These are phyloP conservation scores for human (Homo sapiens) DNA, from an alignment of 2,113 vertebrate species.

Conservation along the genomic window DNA sequence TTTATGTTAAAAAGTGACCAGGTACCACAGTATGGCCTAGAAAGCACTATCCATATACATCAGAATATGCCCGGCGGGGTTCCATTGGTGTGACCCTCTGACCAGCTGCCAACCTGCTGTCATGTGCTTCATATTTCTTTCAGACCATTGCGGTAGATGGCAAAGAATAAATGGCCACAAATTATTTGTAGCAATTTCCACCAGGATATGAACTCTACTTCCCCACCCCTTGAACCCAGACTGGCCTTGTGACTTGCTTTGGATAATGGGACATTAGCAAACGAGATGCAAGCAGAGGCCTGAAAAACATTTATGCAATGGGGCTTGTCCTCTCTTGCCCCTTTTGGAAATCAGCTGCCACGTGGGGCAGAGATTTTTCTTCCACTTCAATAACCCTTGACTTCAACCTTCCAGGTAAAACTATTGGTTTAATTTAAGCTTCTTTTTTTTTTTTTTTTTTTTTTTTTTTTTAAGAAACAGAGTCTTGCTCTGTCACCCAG, in stretches of 20 bases:
- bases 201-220: not conserved
- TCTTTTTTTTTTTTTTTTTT: too few relatives aligned
- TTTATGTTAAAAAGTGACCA: not conserved
- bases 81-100: not conserved
- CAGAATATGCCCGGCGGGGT: too few relatives aligned
- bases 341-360: not conserved
- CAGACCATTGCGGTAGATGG: not conserved
- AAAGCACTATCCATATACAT: not conserved
- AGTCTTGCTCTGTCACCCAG: too few relatives aligned
- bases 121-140: not conserved
- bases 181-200: not conserved
- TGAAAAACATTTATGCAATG: not conserved
- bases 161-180: not conserved
- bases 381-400: not conserved
- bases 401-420: not conserved
- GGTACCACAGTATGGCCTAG: not conserved
- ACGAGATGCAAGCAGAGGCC: not conserved
- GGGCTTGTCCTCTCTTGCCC: not conserved
- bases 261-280: not conserved
- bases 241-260: not conserved
- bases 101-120: not conserved
- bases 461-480: too few relatives aligned
- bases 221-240: not conserved
- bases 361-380: not conserved
- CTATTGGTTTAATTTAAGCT: not conserved